phyloP scores from a whole-genome alignment of 2,888 invertebrate species.

The Limenitis camilla region DNA sequence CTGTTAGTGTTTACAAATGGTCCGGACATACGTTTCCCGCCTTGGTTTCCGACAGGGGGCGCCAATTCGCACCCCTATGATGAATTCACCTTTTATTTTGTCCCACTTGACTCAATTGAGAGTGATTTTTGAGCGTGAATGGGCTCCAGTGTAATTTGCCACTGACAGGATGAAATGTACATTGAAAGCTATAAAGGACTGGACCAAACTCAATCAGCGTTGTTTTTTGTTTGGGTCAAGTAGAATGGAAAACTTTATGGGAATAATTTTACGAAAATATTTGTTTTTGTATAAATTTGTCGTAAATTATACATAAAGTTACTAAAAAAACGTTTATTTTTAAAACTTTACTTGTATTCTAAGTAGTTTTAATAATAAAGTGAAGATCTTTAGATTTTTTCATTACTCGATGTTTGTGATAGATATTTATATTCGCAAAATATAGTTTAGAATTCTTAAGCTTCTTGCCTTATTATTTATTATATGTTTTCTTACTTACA shows the following conservation, averaged over 20 bases:
- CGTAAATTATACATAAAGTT: too few species aligned
- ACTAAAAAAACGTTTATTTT: too few species aligned
- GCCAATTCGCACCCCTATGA: slow-evolving; percentile 58
- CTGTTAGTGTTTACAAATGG: slow-evolving; percentile 69
- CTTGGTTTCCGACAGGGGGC: slow-evolving; percentile 57
- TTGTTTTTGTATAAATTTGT: too few species aligned
- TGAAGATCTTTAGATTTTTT: too few species aligned
- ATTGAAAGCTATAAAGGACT: slow-evolving; percentile 69
- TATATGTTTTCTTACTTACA: too few species aligned
- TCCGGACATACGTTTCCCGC: slow-evolving; percentile 69
- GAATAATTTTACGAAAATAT: too few species aligned
- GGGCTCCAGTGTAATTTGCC: slow-evolving; percentile 68
- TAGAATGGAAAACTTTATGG: slow-evolving; percentile 12
- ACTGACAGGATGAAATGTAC: slow-evolving; percentile 66
- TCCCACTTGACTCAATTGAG: slow-evolving; percentile 70
- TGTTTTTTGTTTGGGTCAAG: slow-evolving; percentile 33
- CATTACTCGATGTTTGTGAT: too few species aligned
- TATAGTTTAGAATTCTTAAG: too few species aligned
- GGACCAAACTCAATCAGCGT: slow-evolving; percentile 61
- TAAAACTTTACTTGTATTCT: too few species aligned
- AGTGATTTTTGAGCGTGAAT: slow-evolving; percentile 72
- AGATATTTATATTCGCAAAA: too few species aligned
- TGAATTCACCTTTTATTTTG: slow-evolving; percentile 72
- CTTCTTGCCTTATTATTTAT: too few species aligned
- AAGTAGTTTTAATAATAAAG: too few species aligned